Evolutionary conservation across 1,140 invertebrate species (phyloP).

Genomic region (Hesperophylax magnus): DNA sequence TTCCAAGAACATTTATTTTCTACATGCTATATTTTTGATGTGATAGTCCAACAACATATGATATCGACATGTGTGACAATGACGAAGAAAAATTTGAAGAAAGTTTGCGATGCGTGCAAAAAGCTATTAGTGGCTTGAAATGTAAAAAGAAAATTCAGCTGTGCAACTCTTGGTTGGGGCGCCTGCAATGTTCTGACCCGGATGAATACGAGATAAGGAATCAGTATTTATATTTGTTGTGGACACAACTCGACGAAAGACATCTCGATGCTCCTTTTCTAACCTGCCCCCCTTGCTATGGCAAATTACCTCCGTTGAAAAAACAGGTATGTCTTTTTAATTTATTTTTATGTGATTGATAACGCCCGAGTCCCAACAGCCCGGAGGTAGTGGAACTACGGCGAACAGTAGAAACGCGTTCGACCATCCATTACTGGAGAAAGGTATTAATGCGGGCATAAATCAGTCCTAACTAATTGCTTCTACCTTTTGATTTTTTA

Average conservation of each 20-base stretch:
- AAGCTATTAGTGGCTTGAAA: not conserved
- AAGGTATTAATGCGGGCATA: too few relatives aligned
- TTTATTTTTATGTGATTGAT: not conserved
- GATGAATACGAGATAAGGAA: slow-evolving; percentile 31
- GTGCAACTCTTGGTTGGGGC: slow-evolving; percentile 1
- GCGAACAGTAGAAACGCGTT: too few relatives aligned
- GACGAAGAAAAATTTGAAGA: slow-evolving; percentile 2
- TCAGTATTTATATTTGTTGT: not conserved
- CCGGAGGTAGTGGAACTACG: too few relatives aligned
- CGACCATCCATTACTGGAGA: too few relatives aligned
- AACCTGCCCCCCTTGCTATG: not conserved
- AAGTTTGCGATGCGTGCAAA: not conserved
- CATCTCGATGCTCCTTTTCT: not conserved
- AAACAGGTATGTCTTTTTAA: not conserved
- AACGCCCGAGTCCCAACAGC: too few relatives aligned
- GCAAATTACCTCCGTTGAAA: not conserved
- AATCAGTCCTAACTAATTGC: too few relatives aligned
- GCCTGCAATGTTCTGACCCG: not conserved
- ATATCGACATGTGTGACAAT: not conserved
- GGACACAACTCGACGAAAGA: not conserved
- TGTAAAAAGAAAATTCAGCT: slow-evolving; percentile 14
- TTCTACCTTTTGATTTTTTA: too few relatives aligned
- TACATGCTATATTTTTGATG: slow-evolving; percentile 10
- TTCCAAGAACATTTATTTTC: slow-evolving; percentile 17
- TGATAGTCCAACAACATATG: not conserved